phyloP scores from a whole-genome alignment of 2,113 vertebrate genomes.

The Hippocampus mohnikei region DNA sequence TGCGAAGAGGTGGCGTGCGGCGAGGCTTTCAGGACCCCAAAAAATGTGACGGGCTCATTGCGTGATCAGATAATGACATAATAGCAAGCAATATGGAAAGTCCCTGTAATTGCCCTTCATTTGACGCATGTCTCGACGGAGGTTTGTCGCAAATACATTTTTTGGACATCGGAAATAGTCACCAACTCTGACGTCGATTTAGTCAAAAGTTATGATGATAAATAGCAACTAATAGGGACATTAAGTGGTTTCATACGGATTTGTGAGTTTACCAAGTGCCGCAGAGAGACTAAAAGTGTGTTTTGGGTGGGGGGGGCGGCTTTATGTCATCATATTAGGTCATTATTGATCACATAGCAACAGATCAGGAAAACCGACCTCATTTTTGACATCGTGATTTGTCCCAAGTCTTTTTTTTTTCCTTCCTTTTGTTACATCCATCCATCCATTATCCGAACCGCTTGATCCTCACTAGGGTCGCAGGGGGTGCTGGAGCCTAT shows the following conservation, averaged over 20 bases:
- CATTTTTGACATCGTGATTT: neutral
- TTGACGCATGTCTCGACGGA: too few species aligned
- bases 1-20: neutral
- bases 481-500: too few species aligned
- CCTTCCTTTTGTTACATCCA: neutral
- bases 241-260: neutral
- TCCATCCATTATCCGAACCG: too few species aligned
- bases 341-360: neutral
- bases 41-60: neutral
- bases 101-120: neutral
- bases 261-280: neutral
- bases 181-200: too few species aligned
- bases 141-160: neutral
- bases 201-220: neutral
- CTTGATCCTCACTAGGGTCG: too few species aligned
- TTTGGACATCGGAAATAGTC: neutral
- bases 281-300: neutral
- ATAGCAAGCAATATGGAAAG: neutral
- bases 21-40: neutral
- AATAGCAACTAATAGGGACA: neutral
- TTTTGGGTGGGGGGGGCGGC: neutral
- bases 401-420: neutral
- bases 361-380: neutral
- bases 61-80: neutral
- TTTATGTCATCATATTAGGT: neutral